Percentiles rank a stretch among this genome's conserved stretches.
These are phyloP conservation scores for Prunella fulvescens DNA, from an alignment of 2,113 vertebrate species.

Conservation along the genomic window DNA sequence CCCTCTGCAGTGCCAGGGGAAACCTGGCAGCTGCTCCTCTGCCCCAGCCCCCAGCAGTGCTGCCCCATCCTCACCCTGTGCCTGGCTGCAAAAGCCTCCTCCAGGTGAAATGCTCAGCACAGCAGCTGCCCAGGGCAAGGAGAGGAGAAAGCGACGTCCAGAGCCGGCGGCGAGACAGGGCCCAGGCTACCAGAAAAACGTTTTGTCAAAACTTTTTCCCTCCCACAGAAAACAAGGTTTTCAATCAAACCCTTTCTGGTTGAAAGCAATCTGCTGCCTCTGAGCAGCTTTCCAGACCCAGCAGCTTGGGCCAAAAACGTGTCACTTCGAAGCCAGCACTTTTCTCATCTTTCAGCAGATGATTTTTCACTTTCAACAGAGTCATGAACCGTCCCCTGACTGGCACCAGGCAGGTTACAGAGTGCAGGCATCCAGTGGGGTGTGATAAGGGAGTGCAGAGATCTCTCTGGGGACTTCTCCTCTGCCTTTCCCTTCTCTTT, in stretches of 20 bases:
- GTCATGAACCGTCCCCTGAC: background rate
- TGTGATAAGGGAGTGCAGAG: background rate
- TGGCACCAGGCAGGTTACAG: background rate
- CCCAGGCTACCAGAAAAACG: background rate
- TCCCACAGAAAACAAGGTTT: background rate
- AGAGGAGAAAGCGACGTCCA: background rate
- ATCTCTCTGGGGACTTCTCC: background rate
- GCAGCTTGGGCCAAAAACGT: conserved; percentile 5
- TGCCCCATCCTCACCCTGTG: background rate
- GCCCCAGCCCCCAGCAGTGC: background rate
- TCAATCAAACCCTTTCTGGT: background rate
- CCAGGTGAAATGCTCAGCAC: fast-evolving
- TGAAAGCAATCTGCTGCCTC: conserved; percentile 11
- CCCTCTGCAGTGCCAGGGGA: background rate
- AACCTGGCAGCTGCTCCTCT: background rate
- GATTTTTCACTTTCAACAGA: background rate
- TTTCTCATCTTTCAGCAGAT: background rate
- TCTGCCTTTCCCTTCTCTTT: background rate
- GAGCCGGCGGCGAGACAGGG: background rate
- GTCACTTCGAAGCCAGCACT: background rate
- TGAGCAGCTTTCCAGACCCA: background rate
- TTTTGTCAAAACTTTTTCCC: background rate
- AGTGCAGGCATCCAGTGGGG: background rate
- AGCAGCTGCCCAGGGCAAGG: background rate
- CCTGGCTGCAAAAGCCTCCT: background rate